Evolutionary conservation across 2,797 vertebrate species (phyloP), one percentile per base, ranked within the genome.

Genomic region (Falco berigora): DNA sequence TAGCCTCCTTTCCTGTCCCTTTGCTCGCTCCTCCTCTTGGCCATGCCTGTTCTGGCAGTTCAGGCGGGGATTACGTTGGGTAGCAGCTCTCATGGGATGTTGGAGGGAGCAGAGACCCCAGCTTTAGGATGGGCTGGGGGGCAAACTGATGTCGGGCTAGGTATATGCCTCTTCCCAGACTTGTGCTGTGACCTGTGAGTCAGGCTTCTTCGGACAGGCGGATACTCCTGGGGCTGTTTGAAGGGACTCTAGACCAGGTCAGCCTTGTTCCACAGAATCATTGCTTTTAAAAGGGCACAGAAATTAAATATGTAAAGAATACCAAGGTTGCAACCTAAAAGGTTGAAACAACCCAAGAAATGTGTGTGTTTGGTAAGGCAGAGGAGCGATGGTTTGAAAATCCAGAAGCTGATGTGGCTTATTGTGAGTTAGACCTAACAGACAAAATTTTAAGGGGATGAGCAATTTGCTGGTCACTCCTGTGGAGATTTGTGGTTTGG

Each of bases 391-490:
- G 32, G 12, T 14, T 82, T 42, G 34, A 87, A 68, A 92, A 34
- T 10, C 2, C 49, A 63, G 27, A 62, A 38, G 30, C 2, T 0
- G 0, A 21, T 0, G 5, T 6, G 21, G 3, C 21, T 89, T 67
- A 10, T 56, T 78, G 53, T 11, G 49, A 72, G 25, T 25, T 40
- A n/a, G 40, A 61, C 2, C 17, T 38, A 16, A 52, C 12, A 74
- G 44, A 6, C 7, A 72, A 32, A 68, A 22, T 40, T 75, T 55
- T 56, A 34, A 75, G 62, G 9, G 32, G 8, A 24, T 24, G 8
- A 77, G 14, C 0, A 2, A 21, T 46, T 66, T 86, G 9, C 32
- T 81, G 53, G 3, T 59, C 22, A 20, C 30, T 52, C 9, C 20
- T 32, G 11, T 28, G 32, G 21, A 27, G 19, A 24, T 21, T 50